phyloP scores from a whole-genome alignment of 2,797 vertebrate genomes.

The Karalla daura region DNA sequence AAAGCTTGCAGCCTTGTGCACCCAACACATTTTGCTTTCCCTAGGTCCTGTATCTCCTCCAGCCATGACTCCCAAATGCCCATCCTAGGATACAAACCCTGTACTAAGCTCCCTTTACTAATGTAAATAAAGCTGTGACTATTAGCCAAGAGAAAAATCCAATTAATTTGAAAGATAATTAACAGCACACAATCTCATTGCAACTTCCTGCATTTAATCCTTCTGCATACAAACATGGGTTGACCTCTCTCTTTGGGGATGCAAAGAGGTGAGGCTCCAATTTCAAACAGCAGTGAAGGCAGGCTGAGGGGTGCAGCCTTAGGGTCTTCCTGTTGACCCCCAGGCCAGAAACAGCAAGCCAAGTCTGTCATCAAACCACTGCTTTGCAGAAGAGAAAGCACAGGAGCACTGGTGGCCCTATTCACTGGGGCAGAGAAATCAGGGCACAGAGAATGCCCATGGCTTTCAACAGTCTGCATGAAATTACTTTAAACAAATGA shows the following conservation, averaged over 20 bases:
- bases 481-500: conserved; percentile 39
- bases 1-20: too few relatives aligned
- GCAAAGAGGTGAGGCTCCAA: conserved; percentile 37
- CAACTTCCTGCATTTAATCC: conserved; percentile 40
- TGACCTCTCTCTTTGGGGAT: conserved; percentile 13
- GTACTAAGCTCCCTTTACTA: not conserved
- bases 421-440: conserved; percentile 35
- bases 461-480: conserved; percentile 28
- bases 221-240: conserved; percentile 34
- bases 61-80: too few relatives aligned
- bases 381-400: conserved; percentile 42
- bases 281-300: conserved; percentile 53
- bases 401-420: conserved; percentile 21
- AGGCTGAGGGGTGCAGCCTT: conserved; percentile 62
- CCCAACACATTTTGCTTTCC: too few relatives aligned
- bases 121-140: conserved; percentile 18
- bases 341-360: conserved; percentile 49
- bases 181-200: conserved; percentile 4
- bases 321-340: conserved; percentile 54
- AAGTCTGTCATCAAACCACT: conserved; percentile 61
- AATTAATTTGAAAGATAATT: conserved; percentile 33
- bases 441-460: conserved; percentile 21
- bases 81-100: too few relatives aligned
- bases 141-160: conserved; percentile 25
- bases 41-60: too few relatives aligned